phyloP scores from a whole-genome alignment of 1,140 invertebrate genomes.

The Gonatopus flavifemur region DNA sequence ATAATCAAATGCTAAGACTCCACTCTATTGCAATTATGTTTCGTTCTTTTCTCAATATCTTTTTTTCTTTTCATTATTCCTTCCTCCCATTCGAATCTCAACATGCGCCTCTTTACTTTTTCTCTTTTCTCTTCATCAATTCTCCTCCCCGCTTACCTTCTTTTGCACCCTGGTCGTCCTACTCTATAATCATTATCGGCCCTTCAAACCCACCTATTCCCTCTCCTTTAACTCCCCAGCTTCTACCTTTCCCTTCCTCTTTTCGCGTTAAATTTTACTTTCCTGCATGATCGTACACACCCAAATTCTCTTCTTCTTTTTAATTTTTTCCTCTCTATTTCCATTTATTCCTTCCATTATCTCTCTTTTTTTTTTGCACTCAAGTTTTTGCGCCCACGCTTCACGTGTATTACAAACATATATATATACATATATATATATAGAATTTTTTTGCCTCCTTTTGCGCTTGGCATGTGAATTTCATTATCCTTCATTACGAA shows the following conservation, averaged over 20 bases:
- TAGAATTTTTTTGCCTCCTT: too few relatives aligned
- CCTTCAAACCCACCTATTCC: slow-evolving; percentile 20
- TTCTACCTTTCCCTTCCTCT: background rate
- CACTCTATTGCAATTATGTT: too few relatives aligned
- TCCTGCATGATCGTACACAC: background rate
- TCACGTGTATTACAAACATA: too few relatives aligned
- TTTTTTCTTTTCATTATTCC: background rate
- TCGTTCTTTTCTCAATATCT: too few relatives aligned
- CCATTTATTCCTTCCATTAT: background rate
- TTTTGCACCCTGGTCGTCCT: slow-evolving; percentile 14
- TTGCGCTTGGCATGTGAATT: too few relatives aligned
- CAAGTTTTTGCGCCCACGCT: slow-evolving; percentile 29
- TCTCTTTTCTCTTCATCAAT: background rate
- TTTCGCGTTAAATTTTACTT: too few relatives aligned
- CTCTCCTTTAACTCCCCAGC: background rate
- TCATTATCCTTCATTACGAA: slow-evolving; percentile 42
- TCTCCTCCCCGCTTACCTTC: slow-evolving; percentile 9
- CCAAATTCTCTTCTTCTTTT: slow-evolving; percentile 7
- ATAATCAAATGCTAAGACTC: too few relatives aligned
- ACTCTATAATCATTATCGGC: slow-evolving; percentile 48
- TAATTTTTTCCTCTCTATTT: background rate
- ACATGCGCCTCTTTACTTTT: too few relatives aligned
- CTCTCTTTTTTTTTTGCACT: slow-evolving; percentile 15
- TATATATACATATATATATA: too few relatives aligned
- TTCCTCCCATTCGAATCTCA: slow-evolving; percentile 10